Evolutionary conservation across 2,113 vertebrate genomes (phyloP).

Genomic region (Scopus umbretta): DNA sequence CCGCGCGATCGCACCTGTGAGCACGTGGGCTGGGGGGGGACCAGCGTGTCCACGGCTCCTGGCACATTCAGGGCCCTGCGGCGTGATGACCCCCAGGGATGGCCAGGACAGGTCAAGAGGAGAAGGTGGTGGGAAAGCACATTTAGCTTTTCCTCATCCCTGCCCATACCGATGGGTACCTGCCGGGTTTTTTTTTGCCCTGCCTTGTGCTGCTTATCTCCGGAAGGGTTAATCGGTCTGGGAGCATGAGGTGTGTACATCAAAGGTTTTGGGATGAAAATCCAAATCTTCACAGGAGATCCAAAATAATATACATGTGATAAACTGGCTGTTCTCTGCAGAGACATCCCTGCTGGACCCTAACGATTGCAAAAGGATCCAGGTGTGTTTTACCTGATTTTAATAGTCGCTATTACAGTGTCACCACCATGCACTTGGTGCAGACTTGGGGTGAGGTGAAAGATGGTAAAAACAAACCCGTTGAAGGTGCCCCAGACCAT

Average conservation of each 20-base stretch:
- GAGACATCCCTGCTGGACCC: neutral
- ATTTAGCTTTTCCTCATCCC: neutral
- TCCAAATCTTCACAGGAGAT: neutral
- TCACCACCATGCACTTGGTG: neutral
- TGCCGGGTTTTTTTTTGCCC: neutral
- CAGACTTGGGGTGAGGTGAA: neutral
- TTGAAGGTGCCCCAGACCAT: neutral
- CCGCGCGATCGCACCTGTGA: slow-evolving; percentile 65
- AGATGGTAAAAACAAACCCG: neutral
- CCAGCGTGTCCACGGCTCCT: neutral
- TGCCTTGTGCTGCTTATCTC: neutral
- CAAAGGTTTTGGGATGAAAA: neutral
- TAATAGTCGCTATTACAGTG: neutral
- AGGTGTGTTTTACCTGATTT: neutral
- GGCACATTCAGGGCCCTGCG: fast-evolving
- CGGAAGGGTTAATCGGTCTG: neutral
- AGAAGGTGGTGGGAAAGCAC: neutral
- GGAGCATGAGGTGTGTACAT: neutral
- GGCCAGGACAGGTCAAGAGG: neutral
- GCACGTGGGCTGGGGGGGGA: neutral
- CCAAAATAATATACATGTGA: neutral
- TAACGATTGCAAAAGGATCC: fast-evolving
- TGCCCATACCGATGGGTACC: neutral
- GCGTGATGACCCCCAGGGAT: neutral
- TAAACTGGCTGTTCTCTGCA: neutral